Evolutionary conservation across 2,888 invertebrate genomes (phyloP), one percentile per base, ranked within the genome.

Genomic region (Drosophila longiperda): DNA sequence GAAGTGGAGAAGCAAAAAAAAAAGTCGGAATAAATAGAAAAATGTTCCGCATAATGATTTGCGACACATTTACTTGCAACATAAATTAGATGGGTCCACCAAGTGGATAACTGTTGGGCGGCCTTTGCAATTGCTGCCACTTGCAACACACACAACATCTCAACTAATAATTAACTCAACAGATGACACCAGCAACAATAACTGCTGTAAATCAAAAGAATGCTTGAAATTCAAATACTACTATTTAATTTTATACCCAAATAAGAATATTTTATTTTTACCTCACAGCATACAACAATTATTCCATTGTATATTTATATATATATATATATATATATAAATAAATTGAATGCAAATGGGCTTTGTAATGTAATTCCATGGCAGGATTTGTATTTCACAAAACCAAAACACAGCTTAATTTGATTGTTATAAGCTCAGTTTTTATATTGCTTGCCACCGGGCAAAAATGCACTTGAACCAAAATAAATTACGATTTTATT

Each of bases 21-120:
- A 52, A 66, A 66, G 58, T 53, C 15, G 8, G 20, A 45, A 45
- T 8, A 71, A 80, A 57, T 80, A 78, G 80, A 78, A 88, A 88
- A 89, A 88, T 89, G 86, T 77, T 73, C 66, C 86, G 78, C 88
- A 71, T 88, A 86, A 87, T 87, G 90, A 88, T 86, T 87, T 87
- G 87, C 83, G 88, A 87, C 87, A 87, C 87, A 89, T 87, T 87
- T 87, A 82, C 88, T 88, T 70, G 82, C 82, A 73, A 88, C 82
- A 87, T 87, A 87, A 87, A 87, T 87, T 83, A 89, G 72, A 62
- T 33, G 34, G 42, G 40, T 65, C 57, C 78, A 66, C 23, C 66
- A 26, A 66, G 20, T 57, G 57, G 48, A 66, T 33, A 57, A 59
- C 57, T 57, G 42, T 26, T 26, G 49, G 49, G 33, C 58, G 58